Percentiles rank a stretch among this genome's conserved stretches.
Conservation (phyloP, 2,797 vertebrate species). For the Valencia hispanica region DNA sequence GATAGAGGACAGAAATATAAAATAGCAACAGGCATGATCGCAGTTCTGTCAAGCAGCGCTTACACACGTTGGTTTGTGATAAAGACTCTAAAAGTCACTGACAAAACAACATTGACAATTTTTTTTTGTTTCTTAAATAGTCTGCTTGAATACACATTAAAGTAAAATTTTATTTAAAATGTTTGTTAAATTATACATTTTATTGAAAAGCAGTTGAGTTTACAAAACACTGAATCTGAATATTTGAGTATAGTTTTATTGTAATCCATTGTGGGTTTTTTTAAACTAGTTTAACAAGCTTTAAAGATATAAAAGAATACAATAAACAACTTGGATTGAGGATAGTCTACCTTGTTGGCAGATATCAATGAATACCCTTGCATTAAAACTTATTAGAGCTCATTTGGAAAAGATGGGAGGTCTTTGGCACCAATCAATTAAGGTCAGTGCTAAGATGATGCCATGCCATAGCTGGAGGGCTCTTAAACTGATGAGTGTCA, state of each 20-base stretch:
- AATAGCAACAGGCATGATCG: not conserved
- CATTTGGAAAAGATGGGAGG: constrained; percentile 56
- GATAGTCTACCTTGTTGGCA: constrained; percentile 59
- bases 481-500: constrained; percentile 75
- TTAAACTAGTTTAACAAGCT: not conserved
- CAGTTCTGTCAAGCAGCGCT: not conserved
- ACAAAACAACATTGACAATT: not conserved
- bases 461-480: constrained; percentile 60
- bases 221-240: not conserved
- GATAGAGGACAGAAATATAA: not conserved
- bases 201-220: not conserved
- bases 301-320: not conserved
- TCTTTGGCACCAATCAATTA: constrained; percentile 73
- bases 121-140: not conserved
- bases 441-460: constrained; percentile 68
- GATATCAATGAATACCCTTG: constrained; percentile 56
- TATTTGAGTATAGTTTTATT: not conserved
- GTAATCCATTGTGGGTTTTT: not conserved
- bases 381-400: constrained; percentile 72
- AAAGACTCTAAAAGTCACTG: not conserved
- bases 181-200: not conserved
- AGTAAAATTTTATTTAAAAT: not conserved
- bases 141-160: not conserved
- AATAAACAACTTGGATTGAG: constrained; percentile 43
- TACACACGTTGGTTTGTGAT: not conserved